Evolutionary conservation across 2,888 invertebrate genomes (phyloP), one percentile per base, ranked within the genome.

Genomic region (Pseudococcus viburni): DNA sequence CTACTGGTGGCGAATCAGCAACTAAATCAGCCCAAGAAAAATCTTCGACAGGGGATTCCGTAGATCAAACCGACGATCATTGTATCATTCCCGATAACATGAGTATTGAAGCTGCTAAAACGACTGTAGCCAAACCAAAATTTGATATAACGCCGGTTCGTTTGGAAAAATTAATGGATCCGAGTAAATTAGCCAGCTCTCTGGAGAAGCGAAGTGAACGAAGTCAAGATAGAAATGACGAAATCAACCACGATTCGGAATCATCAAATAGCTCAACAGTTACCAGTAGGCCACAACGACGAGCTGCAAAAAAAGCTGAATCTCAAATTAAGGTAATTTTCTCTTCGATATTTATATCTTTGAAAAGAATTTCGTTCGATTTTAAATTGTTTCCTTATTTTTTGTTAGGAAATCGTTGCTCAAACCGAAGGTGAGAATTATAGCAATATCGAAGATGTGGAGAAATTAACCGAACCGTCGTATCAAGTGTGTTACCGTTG

Each of bases 261-360:
- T 39, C 55, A 12, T 39, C 55, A 2, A 26, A 39, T 19, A 51
- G 19, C 11, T 22, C 12, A 9, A 39, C 88, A 33, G n/a, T 33
- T 85, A 84, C 73, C 17, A 46, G 39, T 84, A 88, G 90, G 48
- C 90, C 90, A 15, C 90, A 90, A 86, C 88, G 90, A 26, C 89
- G 89, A 88, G 90, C 90, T 51, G 90, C 90, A 12, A 90, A 90
- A 89, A 90, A 89, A 89, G 90, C 90, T 15, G 90, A 90, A 89
- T 89, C 89, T 80, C 90, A 90, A 90, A 90, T 91, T 33, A 90
- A 90, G 90, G 90, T 91, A 89, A 87, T 5, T 33, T 80, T 48
- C 46, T 9, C 42, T 42, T 22, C 11, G 22, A 64, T 9, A 42
- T 8, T 42, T 42, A 42, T 42, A 33, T 3, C 26, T 33, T 33